These are phyloP conservation scores for Periophthalmus magnuspinnatus DNA, from an alignment of 2,797 vertebrate genomes.

Conservation along the genomic window DNA sequence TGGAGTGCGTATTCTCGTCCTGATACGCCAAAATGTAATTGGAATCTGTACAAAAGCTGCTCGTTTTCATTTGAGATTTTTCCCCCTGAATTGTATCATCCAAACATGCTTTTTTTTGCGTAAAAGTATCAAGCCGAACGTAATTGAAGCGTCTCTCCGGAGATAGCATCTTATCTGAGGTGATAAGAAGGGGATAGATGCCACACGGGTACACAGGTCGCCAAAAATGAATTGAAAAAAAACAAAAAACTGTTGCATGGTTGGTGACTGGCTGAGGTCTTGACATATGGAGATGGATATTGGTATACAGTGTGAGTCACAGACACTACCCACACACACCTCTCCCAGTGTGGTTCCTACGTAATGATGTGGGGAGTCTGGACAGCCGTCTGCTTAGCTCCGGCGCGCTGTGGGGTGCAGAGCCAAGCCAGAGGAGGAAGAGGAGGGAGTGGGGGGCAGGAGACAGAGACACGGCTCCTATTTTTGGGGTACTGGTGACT, in stretches of 20 bases:
- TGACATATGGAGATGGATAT: conserved; percentile 68
- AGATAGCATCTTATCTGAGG: conserved; percentile 43
- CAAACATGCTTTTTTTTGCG: conserved; percentile 47
- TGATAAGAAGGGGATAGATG: conserved; percentile 33
- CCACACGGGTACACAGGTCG: conserved; percentile 15
- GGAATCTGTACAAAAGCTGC: conserved; percentile 70
- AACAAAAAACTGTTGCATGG: conserved; percentile 12
- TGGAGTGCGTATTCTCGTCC: conserved; percentile 73
- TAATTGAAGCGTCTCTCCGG: conserved; percentile 29
- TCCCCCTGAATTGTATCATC: conserved; percentile 48
- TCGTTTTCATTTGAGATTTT: conserved; percentile 72
- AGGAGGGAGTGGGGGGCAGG: background rate
- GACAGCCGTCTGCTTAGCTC: conserved; percentile 62
- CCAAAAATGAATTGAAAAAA: conserved; percentile 6
- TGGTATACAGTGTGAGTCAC: conserved; percentile 55
- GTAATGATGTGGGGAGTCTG: conserved; percentile 76
- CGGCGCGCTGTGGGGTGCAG: conserved; percentile 52
- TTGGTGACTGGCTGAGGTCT: conserved; percentile 44
- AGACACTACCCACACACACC: conserved; percentile 60
- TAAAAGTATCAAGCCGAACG: conserved; percentile 33
- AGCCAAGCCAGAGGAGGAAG: conserved; percentile 39
- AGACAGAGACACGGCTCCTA: conserved; percentile 31
- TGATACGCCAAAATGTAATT: conserved; percentile 80
- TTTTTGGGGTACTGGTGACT: conserved; percentile 24
- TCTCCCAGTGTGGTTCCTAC: conserved; percentile 63